Base-by-base conservation (phyloP, 2,113 vertebrate genomes). In the Trochalopteron elliotii region DNA sequence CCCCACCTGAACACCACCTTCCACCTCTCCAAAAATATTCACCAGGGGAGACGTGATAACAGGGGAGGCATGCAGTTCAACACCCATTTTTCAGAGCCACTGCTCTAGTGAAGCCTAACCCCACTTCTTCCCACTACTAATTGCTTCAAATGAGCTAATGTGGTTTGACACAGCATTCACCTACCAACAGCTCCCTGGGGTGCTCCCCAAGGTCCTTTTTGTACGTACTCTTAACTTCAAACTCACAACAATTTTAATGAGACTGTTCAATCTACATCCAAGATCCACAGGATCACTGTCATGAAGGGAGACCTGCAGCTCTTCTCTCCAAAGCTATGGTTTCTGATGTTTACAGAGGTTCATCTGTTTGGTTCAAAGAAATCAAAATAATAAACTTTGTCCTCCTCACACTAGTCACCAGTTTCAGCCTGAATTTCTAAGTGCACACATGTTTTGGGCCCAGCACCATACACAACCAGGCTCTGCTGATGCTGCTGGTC, bases 131-230 rank as follows among this genome's bases (percentile, higher is more conserved):
- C 5, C 0, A 27, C 24, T 53, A 18, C 30, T 44, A 49, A 53
- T 44, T 55, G 37, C 49, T 90, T 50, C 44, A 37, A 27, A 60
- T 1, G 2, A 81, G 39, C 39, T 45, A 20, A 53, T 0, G 0
- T 31, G 12, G 25, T 39, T 57, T 67, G n/a, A 63, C 47, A 72
- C 15, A 79, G 56, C 52, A 39, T 9, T 47, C 50, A 24, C 5
- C 20, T n/a, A 75, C 21, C 47, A 50, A 25, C 11, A 83, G 57
- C 42, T 63, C 84, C 56, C 52, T 47, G 39, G 4, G 18, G 7
- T 2, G 0, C 55, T 82, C 10, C 27, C 28, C 39, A 44, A 30
- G 18, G 40, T 31, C 37, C 28, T 9, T n/a, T 53, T 50, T n/a
- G 49, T 55, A 59, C 15, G 53, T 35, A 11, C 45, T 57, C 25